Base-by-base conservation (phyloP, 2,888 invertebrate species). In the Pachydiplax longipennis region DNA sequence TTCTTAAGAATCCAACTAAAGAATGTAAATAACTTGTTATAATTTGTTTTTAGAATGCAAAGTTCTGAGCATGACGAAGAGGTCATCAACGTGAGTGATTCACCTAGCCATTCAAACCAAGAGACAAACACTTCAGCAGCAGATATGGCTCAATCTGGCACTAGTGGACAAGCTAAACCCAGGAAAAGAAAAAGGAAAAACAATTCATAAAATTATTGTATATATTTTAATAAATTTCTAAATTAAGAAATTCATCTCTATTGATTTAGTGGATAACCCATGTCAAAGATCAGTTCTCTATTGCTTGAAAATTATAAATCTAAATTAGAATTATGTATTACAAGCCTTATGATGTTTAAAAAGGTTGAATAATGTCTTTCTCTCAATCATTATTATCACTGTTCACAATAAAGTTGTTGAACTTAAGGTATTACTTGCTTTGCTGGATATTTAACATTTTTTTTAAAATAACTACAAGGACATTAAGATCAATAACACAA, bases 31-130 rank as follows among this genome's bases (percentile, higher is more conserved):
- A 53, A 53, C 18, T 53, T 3, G 8, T 25, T n/a, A 12, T 73
- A 10, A 5, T 31, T 13, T 73, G 13, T 31, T 73, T 73, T 73
- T 31, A 73, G 73, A 31, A 31, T 31, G 31, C 73, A 73, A 31
- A 73, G 13, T 73, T 73, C 73, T 13, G 61, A 87, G 12, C 61
- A 65, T 12, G 61, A 87, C 31, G 87, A 87, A n/a, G 87, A 87
- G 61, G 61, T 65, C n/a, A 87, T 87, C 18, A 87, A 87, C 13
- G 87, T 87, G 12, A 87, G 87, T n/a, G 87, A 87, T n/a, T 87
- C 87, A 37, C 87, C 87, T 1, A 35, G 31, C 18, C 58, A 58
- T 22, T n/a, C 53, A 5, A 61, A 61, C 10, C 53, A 35, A 2
- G 61, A 31, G n/a, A 58, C 12, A 35, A 35, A 58, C 48, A 82